Evolutionary conservation across 2,113 vertebrate species (phyloP), one percentile per base, ranked within the genome.

Genomic region (Copsychus sechellarum): DNA sequence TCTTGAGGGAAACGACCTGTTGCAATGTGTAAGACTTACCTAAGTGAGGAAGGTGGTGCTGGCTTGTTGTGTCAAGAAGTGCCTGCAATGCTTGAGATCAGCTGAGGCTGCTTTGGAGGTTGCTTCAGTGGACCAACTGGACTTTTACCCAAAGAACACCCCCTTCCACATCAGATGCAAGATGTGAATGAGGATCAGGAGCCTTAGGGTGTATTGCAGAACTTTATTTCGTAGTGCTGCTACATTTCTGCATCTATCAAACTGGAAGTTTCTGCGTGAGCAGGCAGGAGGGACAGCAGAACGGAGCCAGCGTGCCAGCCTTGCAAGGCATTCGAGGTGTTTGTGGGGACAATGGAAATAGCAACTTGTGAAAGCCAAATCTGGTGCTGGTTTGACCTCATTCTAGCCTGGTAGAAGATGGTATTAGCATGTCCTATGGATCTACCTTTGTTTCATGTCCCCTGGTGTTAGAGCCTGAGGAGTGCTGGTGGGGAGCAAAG

Each of bases 391-490:
- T 74, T 54, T 91, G 51, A 58, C 19, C 36, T 65, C 38, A 12
- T 22, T 11, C 58, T 61, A 29, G 20, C 60, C 34, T 66, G 38
- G 24, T 17, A 31, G 34, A 71, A 62, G 29, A 33, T 73, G 33
- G 8, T 53, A 33, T 33, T 20, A 81, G 45, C 4, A 2, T 2
- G 1, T 66, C 24, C 25, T 51, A 0, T 20, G 33, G 2, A 3
- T 65, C 29, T 89, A 26, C 34, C 47, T 54, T 86, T 65, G 53
- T 78, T 86, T 54, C 58, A 16, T 6, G 0, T 28, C 5, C 21
- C 6, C 5, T 73, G 50, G 3, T 7, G 4, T 40, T 65, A 33
- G 29, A 48, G 53, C 38, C 51, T 70, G 67, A 72, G 33, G 12
- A 5, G 5, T 62, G 51, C 16, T 38, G 23, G 33, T 20, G 17